Base-by-base conservation (phyloP, 2,888 invertebrate species). In the Vesta saturnalis region DNA sequence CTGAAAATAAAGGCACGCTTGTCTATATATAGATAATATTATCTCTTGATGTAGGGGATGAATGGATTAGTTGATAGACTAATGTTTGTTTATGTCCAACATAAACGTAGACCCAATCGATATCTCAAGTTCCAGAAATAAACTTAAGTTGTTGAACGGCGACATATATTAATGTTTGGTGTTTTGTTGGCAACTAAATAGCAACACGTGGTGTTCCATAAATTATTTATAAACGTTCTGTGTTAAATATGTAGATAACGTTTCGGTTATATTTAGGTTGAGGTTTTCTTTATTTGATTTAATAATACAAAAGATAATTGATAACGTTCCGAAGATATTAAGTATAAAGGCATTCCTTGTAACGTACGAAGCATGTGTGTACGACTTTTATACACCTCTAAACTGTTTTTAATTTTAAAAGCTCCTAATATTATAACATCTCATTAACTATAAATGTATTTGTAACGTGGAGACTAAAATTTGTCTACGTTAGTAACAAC, bases 161-260 rank as follows among this genome's bases (percentile, higher is more conserved):
- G 63, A 63, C 63, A 63, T 16, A 30, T 52, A 61, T 55, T 35
- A 63, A 49, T 63, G 57, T 52, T 52, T 21, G 16, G 22, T 57
- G 67, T 57, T 60, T 60, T 60, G 60, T 60, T 67, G 61, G 61
- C 67, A 67, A 62, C 67, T 57, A 62, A 66, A 47, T 35, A 49
- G 63, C 58, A 67, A 67, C 67, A 62, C 67, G 61, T 67, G 61
- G 67, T 52, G 58, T 30, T n/a, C 49, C 19, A 60, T 60, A 60
- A 65, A 52, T 52, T 52, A 52, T 52, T 52, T 52, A 52, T 52
- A 52, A 52, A 19, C 52, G 16, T 19, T 10, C 19, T 18, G 43
- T 43, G 52, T 52, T 52, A 19, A 52, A 52, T 12, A 52, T 52
- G 19, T 52, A 39, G 39, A 39, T 39, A n/a, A 39, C 3, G n/a